Evolutionary conservation across 2,113 vertebrate genomes (phyloP), one percentile per base, ranked within the genome.

Genomic region (Typhlomys cinereus): DNA sequence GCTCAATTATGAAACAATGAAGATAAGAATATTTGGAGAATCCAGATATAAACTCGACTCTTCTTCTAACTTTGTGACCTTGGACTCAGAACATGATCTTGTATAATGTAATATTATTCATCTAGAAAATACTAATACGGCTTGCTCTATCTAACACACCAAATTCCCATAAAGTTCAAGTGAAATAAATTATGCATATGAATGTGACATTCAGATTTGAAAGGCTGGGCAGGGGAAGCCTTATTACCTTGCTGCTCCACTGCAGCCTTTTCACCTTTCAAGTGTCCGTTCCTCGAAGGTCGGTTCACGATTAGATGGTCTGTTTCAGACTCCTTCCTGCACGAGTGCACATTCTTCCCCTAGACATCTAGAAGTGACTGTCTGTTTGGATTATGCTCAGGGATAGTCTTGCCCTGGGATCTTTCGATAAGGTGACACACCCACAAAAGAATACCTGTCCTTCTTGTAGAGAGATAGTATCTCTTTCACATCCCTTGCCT

Each of bases 121-220:
- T 13, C 75, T 62, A 84, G 78, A 89, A 95, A 89, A 52, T 61
- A 48, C 39, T 36, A n/a, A n/a, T n/a, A 50, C 4, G 20, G 34
- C 23, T 89, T 62, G 20, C 36, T 95, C 54, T 67, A 48, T 46
- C 74, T 91, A 59, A 54, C 27, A 71, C 31, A 87, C 69, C 29
- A 39, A 39, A 76, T 74, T 59, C 44, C 25, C 27, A 52, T 57
- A 59, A 76, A 87, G 57, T 91, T 89, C 67, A 86, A 84, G 78
- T 44, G 52, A 81, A 92, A 89, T 73, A 81, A 92, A 89, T 73
- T 87, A 85, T 62, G 23, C 84, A 50, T 84, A 62, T 69, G 61
- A 64, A 86, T 57, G 34, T 91, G 64, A 69, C 78, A 93, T 88
- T 96, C 62, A 78, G 57, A 27, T 57, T 75, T 52, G 54, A 95